Conservation (phyloP, 1,140 invertebrate genomes). For the Battus philenor region DNA sequence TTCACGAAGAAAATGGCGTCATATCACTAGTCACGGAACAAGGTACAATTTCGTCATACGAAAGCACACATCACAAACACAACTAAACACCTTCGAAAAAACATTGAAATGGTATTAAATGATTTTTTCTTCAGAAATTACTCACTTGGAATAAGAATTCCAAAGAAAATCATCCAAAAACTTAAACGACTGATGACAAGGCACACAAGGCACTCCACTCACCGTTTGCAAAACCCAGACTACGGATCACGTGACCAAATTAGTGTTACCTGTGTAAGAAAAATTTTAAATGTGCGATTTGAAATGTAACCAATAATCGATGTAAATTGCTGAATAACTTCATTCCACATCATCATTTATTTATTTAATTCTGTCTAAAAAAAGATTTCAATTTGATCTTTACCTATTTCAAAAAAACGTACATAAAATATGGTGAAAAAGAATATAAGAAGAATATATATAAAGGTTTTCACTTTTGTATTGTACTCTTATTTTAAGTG, state of each 20-base stretch:
- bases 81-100: constrained; percentile 46
- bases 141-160: constrained; percentile 74
- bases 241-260: constrained; percentile 67
- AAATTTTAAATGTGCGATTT: no score
- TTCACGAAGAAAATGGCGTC: constrained; percentile 77
- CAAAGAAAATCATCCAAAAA: constrained; percentile 76
- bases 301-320: no score
- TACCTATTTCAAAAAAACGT: no score
- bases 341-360: no score
- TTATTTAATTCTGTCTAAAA: no score
- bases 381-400: no score
- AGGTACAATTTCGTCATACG: constrained; percentile 70
- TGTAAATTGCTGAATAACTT: no score
- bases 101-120: constrained; percentile 45
- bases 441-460: no score
- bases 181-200: constrained; percentile 75
- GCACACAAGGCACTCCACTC: constrained; percentile 77
- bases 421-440: no score
- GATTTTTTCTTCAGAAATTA: constrained; percentile 60
- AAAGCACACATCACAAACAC: constrained; percentile 58
- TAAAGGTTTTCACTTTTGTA: no score
- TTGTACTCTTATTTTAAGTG: no score
- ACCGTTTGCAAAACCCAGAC: constrained; percentile 75
- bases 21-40: constrained; percentile 74
- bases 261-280: constrained; percentile 29